Evolutionary conservation across 2,888 invertebrate genomes (phyloP).

Genomic region (Petrolisthes cinctipes): DNA sequence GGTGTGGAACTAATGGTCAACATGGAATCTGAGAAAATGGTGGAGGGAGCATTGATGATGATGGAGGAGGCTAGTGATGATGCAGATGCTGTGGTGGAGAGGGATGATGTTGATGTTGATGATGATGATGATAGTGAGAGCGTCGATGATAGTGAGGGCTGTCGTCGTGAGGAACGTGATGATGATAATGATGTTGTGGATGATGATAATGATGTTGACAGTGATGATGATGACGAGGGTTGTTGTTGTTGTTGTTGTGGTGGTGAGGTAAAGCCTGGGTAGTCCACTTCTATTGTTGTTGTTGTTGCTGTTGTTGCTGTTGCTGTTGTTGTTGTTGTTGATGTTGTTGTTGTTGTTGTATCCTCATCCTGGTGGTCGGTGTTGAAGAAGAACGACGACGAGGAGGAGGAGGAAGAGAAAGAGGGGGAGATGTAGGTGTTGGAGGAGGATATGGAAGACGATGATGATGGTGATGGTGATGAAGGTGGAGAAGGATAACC

Average conservation of each 20-base stretch:
- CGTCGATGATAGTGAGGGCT: background rate
- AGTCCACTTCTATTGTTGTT: too few relatives aligned
- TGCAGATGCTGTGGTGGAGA: background rate
- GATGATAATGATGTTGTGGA: background rate
- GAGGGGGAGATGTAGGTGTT: constrained; percentile 27
- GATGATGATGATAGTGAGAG: constrained; percentile 7
- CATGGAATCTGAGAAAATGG: constrained; percentile 11
- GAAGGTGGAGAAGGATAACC: constrained; percentile 23
- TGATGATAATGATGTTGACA: background rate
- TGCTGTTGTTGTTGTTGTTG: too few relatives aligned
- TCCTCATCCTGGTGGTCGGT: background rate
- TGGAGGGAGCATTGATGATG: constrained; percentile 3
- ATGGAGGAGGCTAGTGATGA: constrained; percentile 23
- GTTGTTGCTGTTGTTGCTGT: too few relatives aligned
- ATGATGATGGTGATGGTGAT: constrained; percentile 18
- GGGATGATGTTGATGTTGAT: too few relatives aligned
- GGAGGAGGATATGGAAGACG: constrained; percentile 16
- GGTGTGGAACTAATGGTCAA: constrained; percentile 17
- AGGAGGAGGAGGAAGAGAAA: too few relatives aligned
- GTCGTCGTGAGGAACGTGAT: background rate
- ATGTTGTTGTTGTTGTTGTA: background rate
- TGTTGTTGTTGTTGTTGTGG: too few relatives aligned
- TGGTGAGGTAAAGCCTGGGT: background rate
- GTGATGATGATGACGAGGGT: background rate
- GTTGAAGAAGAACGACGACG: too few relatives aligned